phyloP scores from a whole-genome alignment of 1,140 invertebrate genomes.

The Sinella curviseta region DNA sequence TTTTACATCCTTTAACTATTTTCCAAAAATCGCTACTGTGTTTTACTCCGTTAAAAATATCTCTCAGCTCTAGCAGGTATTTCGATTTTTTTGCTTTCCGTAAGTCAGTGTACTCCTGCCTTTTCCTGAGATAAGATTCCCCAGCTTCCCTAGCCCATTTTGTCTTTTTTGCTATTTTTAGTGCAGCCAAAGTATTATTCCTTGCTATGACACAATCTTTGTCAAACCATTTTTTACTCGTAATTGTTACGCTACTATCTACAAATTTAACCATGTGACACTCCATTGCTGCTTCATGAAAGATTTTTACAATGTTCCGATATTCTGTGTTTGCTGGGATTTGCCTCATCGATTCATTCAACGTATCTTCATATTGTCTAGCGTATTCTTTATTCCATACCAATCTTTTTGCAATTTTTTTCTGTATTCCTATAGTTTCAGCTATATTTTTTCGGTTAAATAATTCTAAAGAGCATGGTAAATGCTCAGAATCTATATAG shows the following conservation, averaged over 20 bases:
- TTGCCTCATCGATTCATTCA: background rate
- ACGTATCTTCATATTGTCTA: background rate
- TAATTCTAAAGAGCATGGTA: background rate
- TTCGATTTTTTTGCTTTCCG: background rate
- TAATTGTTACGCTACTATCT: background rate
- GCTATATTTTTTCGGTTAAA: background rate
- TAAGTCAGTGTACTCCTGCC: background rate
- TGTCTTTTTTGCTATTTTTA: background rate
- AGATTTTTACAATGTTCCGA: background rate
- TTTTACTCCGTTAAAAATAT: background rate
- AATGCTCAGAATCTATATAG: background rate
- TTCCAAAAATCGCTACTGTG: background rate
- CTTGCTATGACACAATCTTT: background rate
- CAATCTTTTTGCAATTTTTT: too few species aligned
- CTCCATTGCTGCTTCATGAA: background rate
- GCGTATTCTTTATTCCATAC: background rate
- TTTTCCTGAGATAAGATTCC: background rate
- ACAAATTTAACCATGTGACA: background rate
- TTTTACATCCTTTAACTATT: background rate
- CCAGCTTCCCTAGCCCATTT: background rate
- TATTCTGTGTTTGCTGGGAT: too few species aligned
- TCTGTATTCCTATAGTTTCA: background rate
- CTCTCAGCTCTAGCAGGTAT: background rate
- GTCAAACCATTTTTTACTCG: conserved; percentile 17
- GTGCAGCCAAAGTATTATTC: background rate